Conservation (phyloP, 2,113 vertebrate species). For the Salvelinus alpinus region DNA sequence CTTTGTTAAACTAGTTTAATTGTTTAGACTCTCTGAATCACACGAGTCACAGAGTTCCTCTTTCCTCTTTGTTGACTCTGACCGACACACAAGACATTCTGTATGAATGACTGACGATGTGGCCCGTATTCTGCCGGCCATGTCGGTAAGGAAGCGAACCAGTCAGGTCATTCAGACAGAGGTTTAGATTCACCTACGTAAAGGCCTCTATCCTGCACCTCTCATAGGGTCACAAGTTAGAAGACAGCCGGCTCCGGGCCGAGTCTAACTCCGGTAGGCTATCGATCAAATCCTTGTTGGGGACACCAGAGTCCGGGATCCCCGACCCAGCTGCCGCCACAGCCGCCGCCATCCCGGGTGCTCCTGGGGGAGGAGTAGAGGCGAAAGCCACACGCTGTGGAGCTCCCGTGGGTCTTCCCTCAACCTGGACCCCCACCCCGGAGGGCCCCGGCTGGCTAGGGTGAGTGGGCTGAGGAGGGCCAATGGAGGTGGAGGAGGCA, state of each 20-base stretch:
- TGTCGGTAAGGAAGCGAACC: slow-evolving; percentile 32
- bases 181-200: slow-evolving; percentile 21
- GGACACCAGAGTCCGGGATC: slow-evolving; percentile 76
- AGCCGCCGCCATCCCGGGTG: slow-evolving; percentile 59
- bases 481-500: slow-evolving; percentile 81
- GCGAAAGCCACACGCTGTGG: slow-evolving; percentile 74
- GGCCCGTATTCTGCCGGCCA: slow-evolving; percentile 57
- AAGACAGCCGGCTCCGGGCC: slow-evolving; percentile 89
- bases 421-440: slow-evolving; percentile 51
- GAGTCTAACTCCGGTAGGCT: slow-evolving; percentile 88
- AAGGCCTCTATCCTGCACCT: slow-evolving; percentile 68
- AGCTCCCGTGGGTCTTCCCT: slow-evolving; percentile 50
- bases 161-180: slow-evolving; percentile 48
- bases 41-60: slow-evolving; percentile 53
- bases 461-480: slow-evolving; percentile 58
- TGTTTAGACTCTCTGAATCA: slow-evolving; percentile 62
- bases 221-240: slow-evolving; percentile 92
- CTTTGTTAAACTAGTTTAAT: slow-evolving; percentile 65
- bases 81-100: slow-evolving; percentile 59
- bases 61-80: slow-evolving; percentile 55
- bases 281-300: slow-evolving; percentile 83
- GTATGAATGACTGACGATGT: slow-evolving; percentile 47
- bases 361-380: slow-evolving; percentile 63
- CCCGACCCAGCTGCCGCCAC: slow-evolving; percentile 63
- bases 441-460: slow-evolving; percentile 67